Percentiles rank a stretch among this genome's conserved stretches.
Conservation (phyloP, 2,797 vertebrate species). For the Malurus splendens region DNA sequence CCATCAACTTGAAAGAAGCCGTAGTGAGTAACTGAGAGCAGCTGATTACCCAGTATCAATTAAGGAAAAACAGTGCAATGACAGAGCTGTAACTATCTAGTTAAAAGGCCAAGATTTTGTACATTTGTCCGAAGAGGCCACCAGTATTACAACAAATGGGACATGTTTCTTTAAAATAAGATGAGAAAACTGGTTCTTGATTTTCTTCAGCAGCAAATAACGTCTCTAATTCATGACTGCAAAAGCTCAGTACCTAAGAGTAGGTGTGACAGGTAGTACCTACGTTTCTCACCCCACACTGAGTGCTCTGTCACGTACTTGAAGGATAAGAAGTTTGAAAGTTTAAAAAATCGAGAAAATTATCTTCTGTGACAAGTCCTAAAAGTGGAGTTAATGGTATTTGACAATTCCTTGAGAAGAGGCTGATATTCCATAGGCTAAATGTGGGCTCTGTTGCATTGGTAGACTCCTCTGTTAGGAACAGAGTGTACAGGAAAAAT, state of each 20-base stretch:
- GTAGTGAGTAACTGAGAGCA: not conserved
- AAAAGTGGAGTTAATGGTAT: not conserved
- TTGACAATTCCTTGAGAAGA: not conserved
- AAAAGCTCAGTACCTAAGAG: not conserved
- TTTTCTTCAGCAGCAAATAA: not conserved
- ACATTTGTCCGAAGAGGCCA: constrained; percentile 25
- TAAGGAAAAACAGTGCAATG: constrained; percentile 26
- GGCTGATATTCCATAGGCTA: not conserved
- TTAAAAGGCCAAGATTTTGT: constrained; percentile 51
- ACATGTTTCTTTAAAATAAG: constrained; percentile 33
- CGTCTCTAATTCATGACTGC: not conserved
- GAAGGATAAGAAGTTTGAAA: not conserved
- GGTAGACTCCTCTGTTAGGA: not conserved
- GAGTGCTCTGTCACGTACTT: not conserved
- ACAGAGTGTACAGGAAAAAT: not conserved
- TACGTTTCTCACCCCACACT: not conserved
- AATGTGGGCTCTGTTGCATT: not conserved
- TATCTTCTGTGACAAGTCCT: not conserved
- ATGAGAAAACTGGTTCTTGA: not conserved
- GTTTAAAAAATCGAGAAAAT: not conserved
- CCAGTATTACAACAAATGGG: constrained; percentile 35
- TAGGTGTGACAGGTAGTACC: not conserved
- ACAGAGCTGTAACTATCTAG: constrained; percentile 46
- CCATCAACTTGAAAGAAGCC: constrained; percentile 5
- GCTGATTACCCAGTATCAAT: not conserved